Conservation (phyloP, 2,113 vertebrate genomes). For the Hippocampus comes region DNA sequence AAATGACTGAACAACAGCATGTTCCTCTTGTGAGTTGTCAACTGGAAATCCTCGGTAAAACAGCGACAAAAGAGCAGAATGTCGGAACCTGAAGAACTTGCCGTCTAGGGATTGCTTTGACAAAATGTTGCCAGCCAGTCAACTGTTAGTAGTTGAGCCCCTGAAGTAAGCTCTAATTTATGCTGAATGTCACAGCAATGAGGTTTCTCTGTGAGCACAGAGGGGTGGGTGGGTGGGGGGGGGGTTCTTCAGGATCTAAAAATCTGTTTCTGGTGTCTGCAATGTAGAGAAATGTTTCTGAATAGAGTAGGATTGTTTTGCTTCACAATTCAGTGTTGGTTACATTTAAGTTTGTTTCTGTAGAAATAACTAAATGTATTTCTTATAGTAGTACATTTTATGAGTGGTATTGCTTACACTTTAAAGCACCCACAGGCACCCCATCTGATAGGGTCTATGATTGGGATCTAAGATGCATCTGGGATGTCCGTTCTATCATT, state of each 20-base stretch:
- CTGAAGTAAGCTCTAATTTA: not conserved
- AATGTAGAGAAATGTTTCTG: not conserved
- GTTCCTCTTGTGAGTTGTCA: not conserved
- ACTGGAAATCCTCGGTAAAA: not conserved
- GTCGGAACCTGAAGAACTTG: not conserved
- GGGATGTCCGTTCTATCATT: too few relatives aligned
- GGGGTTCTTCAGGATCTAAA: not conserved
- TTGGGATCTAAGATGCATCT: too few relatives aligned
- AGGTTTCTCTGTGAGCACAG: not conserved
- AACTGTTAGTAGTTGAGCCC: not conserved
- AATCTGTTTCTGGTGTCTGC: not conserved
- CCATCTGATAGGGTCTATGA: too few relatives aligned
- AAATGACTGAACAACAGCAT: not conserved
- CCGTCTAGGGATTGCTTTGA: not conserved
- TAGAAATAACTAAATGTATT: too few relatives aligned
- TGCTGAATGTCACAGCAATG: not conserved
- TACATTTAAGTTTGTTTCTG: not conserved
- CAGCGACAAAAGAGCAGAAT: not conserved
- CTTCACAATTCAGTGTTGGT: not conserved
- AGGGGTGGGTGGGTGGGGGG: fast-evolving
- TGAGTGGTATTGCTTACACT: not conserved
- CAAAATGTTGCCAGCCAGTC: not conserved
- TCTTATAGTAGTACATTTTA: not conserved
- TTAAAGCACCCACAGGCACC: not conserved
- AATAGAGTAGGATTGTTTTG: not conserved